Evolutionary conservation across 2,113 vertebrate species (phyloP), one percentile per base, ranked within the genome.

Genomic region (Anarrhichthys ocellatus): DNA sequence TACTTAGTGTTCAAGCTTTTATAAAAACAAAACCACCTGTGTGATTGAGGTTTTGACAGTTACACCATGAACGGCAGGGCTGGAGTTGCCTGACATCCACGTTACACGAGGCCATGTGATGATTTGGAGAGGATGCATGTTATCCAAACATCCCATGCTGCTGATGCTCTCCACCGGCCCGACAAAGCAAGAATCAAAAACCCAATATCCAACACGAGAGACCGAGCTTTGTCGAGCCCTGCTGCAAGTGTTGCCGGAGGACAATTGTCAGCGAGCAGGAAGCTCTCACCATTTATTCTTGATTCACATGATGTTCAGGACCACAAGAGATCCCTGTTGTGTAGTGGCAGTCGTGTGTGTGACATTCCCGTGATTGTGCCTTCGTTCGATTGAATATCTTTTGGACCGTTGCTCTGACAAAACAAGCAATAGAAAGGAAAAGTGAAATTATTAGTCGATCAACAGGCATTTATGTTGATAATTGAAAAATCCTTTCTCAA

Each of bases 241-340:
- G 65, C 46, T 69, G 78, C 27, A 27, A 48, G 50, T 6, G 42
- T 29, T 62, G 22, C 76, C 63, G 34, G 14, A 72, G 71, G 44
- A 76, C 62, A 50, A 15, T 46, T 5, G 44, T 46, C 44, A 46
- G 40, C 1, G 40, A 1, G 40, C 36, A 67, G 32, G 29, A 40
- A 29, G 32, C 34, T 74, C 18, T 48, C 18, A 22, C 38, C 77
- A 75, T 83, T 9, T 68, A 38, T 58, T 76, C 9, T 63, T 42
- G 44, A 73, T 77, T 78, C 79, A 88, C 70, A 38, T 82, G 67
- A 75, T 27, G 44, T 40, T 61, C 56, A 68, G 24, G 18, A 73
- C 27, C 68, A 48, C 42, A 74, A 32, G 18, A 9, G 38, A 66
- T 5, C n/a, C 40, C 40, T 24, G 36, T 65, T 27, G 8, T 46